A percentile compares a stretch with the other conserved stretches of the same genome.
Evolutionary conservation across 2,888 invertebrate species (phyloP).

Genomic region (Gerosis bhagava): DNA sequence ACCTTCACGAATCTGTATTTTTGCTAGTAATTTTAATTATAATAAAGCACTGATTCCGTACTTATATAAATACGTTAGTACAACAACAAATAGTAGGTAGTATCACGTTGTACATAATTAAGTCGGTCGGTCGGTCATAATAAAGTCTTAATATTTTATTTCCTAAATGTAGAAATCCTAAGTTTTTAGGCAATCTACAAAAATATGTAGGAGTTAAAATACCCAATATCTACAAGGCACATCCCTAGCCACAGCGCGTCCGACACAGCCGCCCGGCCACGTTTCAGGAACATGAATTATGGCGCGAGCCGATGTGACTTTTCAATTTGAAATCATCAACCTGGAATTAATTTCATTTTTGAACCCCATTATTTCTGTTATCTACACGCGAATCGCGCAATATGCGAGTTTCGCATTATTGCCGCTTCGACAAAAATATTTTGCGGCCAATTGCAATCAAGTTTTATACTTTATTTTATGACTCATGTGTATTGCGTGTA

Average conservation of each 20-base stretch:
- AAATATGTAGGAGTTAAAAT: background rate
- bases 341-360: slow-evolving; percentile 83
- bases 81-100: no score
- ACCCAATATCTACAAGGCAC: slow-evolving; percentile 31
- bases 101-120: no score
- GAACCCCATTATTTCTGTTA: slow-evolving; percentile 82
- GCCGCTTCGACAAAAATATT: slow-evolving; percentile 73
- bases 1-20: no score
- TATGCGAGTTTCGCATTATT: slow-evolving; percentile 78
- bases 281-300: slow-evolving; percentile 82
- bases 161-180: no score
- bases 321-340: slow-evolving; percentile 84
- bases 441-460: slow-evolving; percentile 59
- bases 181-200: no score
- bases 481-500: no score
- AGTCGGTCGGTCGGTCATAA: no score
- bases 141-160: no score
- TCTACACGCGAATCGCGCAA: slow-evolving; percentile 76
- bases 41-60: no score
- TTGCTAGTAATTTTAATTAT: no score
- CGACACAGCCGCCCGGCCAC: slow-evolving; percentile 78
- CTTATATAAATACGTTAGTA: no score
- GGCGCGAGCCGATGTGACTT: slow-evolving; percentile 82
- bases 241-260: slow-evolving; percentile 67
- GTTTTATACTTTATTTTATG: no score